Evolutionary conservation across 2,113 vertebrate species (phyloP), one percentile per base, ranked within the genome.

Genomic region (Ariopsis seemanni): DNA sequence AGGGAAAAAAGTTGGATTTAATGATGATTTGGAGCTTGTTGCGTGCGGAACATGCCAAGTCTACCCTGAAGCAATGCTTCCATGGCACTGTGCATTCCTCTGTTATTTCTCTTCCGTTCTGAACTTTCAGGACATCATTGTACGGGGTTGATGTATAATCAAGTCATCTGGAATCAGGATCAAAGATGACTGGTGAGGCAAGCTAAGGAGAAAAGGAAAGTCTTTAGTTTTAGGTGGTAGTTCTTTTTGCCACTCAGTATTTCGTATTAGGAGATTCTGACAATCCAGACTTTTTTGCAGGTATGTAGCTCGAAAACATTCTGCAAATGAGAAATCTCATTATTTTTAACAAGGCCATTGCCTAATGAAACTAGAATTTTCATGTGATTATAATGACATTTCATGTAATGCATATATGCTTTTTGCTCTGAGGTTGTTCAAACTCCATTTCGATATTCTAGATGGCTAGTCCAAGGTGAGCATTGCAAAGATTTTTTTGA

Each of bases 321-420:
- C 86, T 79, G 30, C 79, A 34, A 90, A 75, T 72, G 60, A 20
- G 88, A 90, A 91, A 90, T 85, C 67, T 82, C 86, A 91, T 89
- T 89, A 87, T 89, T 86, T 85, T 86, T 88, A 87, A 91, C 90
- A 92, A 90, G 91, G 74, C 85, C 87, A 88, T 85, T 82, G 86
- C 85, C 57, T 89, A 86, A 89, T 86, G 65, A 82, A 75, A 86
- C 86, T 85, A 79, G 72, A 83, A 27, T 85, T 30, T 79, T 72
- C 27, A 87, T 86, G 53, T 78, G 62, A 83, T 42, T 83, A 62
- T 79, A 85, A 52, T 87, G 71, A 85, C 69, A 86, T 86, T 67
- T 79, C 60, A 89, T 86, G 57, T 77, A 62, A 85, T 71, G 50
- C 84, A 74, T 79, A 78, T 83, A 65, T 77, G 22, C 63, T 75